These are phyloP conservation scores for Ailuropoda melanoleuca DNA, from an alignment of 2,113 vertebrate genomes.

Conservation along the genomic window DNA sequence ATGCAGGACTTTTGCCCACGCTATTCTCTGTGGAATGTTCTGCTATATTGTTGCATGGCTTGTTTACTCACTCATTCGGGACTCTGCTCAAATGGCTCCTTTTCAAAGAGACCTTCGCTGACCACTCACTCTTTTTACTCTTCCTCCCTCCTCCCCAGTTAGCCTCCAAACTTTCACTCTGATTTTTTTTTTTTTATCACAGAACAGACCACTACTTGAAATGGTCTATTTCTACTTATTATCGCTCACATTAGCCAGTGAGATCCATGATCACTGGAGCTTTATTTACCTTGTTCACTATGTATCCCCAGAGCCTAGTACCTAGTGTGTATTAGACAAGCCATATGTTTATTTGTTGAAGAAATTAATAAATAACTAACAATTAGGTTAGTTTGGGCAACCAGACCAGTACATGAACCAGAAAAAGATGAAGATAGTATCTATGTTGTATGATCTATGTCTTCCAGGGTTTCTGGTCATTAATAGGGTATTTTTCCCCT, in stretches of 20 bases:
- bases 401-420: background rate
- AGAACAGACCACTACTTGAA: background rate
- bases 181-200: background rate
- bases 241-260: background rate
- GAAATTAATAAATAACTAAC: background rate
- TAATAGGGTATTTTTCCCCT: constrained; percentile 54
- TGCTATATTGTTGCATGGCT: background rate
- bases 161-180: background rate
- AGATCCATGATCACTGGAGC: background rate
- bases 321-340: background rate
- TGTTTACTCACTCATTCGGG: background rate
- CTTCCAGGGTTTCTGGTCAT: constrained; percentile 50
- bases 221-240: background rate
- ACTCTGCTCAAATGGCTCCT: background rate
- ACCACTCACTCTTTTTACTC: background rate
- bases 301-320: background rate
- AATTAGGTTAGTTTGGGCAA: background rate
- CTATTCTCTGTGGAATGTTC: background rate
- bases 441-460: background rate
- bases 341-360: background rate
- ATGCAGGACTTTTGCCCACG: background rate
- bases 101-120: background rate
- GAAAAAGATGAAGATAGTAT: background rate
- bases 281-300: background rate
- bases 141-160: background rate